These are phyloP conservation scores for Patella caerulea DNA, from an alignment of 2,888 invertebrate species.

Conservation along the genomic window DNA sequence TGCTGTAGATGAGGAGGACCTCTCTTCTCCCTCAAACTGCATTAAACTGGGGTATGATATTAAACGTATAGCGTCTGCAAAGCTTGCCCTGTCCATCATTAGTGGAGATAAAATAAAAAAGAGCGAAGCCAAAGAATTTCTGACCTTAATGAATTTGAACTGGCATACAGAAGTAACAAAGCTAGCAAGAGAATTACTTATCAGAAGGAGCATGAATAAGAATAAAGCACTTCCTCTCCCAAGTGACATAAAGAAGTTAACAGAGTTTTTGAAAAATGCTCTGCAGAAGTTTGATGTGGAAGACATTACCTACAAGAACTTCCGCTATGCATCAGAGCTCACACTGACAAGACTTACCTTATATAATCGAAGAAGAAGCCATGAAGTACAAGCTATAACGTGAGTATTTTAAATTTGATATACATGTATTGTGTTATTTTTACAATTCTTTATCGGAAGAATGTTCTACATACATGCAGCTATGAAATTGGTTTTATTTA, in stretches of 20 bases:
- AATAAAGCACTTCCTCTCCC: slow-evolving; percentile 33
- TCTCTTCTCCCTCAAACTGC: slow-evolving; percentile 35
- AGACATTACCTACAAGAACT: slow-evolving; percentile 30
- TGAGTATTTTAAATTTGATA: slow-evolving; percentile 15
- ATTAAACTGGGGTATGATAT: slow-evolving; percentile 36
- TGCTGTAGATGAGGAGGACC: slow-evolving; percentile 31
- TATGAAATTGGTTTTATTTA: no score
- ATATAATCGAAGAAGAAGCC: slow-evolving; percentile 39
- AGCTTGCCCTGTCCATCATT: slow-evolving; percentile 31
- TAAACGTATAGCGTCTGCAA: slow-evolving; percentile 26
- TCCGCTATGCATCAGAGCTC: slow-evolving; percentile 27
- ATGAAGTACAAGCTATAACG: slow-evolving; percentile 40
- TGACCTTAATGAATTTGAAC: slow-evolving; percentile 32
- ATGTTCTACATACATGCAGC: no score
- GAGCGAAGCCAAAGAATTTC: slow-evolving; percentile 35
- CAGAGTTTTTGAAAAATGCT: slow-evolving; percentile 10
- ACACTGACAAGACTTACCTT: slow-evolving; percentile 31
- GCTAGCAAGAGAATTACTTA: slow-evolving; percentile 33
- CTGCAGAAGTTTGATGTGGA: slow-evolving; percentile 24
- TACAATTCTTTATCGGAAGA: no score
- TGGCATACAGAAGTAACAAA: slow-evolving; percentile 36
- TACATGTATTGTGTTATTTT: no score
- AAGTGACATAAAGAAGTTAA: slow-evolving; percentile 32
- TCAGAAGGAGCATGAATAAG: slow-evolving; percentile 28
- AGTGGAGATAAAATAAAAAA: slow-evolving; percentile 17